A percentile compares a stretch with the other conserved stretches of the same genome.
These are phyloP conservation scores for Otus sunia DNA, from an alignment of 2,113 vertebrate species.

Conservation along the genomic window DNA sequence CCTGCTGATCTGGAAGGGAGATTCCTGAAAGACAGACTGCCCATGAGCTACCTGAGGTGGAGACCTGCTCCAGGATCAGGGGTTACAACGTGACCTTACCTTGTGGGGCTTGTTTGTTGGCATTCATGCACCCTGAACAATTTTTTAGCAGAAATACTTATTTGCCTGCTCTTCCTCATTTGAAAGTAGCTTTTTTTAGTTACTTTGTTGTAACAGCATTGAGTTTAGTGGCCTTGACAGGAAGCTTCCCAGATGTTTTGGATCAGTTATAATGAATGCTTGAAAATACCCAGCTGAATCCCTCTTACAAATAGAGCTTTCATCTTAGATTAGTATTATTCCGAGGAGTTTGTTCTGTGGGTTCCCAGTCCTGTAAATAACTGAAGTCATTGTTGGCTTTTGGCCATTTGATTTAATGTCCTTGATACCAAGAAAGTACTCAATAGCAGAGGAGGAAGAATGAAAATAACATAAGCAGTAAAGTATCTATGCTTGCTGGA, in stretches of 20 bases:
- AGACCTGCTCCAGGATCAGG: rapidly evolving
- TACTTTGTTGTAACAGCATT: neutral
- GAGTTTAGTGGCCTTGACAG: neutral
- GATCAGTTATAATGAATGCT: neutral
- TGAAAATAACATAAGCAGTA: neutral
- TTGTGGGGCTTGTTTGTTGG: rapidly evolving
- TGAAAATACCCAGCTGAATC: neutral
- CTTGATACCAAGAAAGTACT: neutral
- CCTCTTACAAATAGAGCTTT: constrained; percentile 3
- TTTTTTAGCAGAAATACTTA: neutral
- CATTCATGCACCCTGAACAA: neutral
- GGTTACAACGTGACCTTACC: neutral
- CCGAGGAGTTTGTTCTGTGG: neutral
- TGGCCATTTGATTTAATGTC: neutral
- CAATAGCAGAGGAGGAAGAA: neutral
- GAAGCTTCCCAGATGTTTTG: constrained; percentile 29
- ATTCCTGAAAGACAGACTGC: neutral
- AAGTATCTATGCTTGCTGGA: neutral
- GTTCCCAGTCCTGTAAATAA: constrained; percentile 1
- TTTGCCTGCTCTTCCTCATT: neutral
- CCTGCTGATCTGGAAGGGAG: neutral
- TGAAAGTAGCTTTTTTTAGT: neutral
- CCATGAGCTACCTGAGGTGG: rapidly evolving
- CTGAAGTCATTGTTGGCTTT: neutral
- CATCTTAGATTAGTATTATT: constrained; percentile 10